These are phyloP conservation scores for Drosophila prostipennis DNA, from an alignment of 2,888 invertebrate species.

Conservation along the genomic window DNA sequence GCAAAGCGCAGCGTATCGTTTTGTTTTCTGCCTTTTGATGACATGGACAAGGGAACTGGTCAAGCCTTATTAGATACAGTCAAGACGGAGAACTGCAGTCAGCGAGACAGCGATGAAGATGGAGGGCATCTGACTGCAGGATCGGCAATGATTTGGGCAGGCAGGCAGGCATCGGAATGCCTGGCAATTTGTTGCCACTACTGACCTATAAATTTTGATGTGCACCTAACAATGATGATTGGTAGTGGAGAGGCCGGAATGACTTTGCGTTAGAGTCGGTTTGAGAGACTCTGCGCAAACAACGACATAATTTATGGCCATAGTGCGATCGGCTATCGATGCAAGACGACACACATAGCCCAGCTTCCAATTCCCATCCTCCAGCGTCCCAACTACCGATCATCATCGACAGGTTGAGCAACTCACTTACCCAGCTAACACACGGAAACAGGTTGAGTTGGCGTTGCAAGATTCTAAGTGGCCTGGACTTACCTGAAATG, in stretches of 20 bases:
- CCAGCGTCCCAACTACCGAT: constrained; percentile 3
- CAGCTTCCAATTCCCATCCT: constrained; percentile 3
- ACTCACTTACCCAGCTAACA: constrained; percentile 49
- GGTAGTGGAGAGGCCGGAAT: constrained; percentile 45
- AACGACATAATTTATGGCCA: constrained; percentile 75
- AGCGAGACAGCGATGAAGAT: constrained; percentile 29
- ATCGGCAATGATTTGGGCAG: constrained; percentile 42
- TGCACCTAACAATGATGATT: constrained; percentile 57
- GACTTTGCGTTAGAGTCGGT: constrained; percentile 26
- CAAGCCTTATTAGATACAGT: constrained; percentile 43
- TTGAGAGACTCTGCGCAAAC: constrained; percentile 27
- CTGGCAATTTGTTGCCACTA: constrained; percentile 81
- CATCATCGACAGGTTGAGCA: constrained; percentile 74
- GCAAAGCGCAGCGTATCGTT: constrained; percentile 4
- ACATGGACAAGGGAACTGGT: constrained; percentile 46
- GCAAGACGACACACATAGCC: constrained; percentile 63
- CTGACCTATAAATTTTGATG: constrained; percentile 82
- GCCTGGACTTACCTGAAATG: constrained; percentile 61
- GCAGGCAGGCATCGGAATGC: constrained; percentile 36
- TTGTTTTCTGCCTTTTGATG: constrained; percentile 24
- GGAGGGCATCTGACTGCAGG: constrained; percentile 33
- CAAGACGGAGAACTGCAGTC: constrained; percentile 22
- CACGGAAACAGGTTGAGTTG: constrained; percentile 62
- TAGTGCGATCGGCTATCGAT: constrained; percentile 37
- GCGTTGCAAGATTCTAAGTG: constrained; percentile 24